phyloP scores from a whole-genome alignment of 2,797 vertebrate genomes.

The Spatula clypeata region DNA sequence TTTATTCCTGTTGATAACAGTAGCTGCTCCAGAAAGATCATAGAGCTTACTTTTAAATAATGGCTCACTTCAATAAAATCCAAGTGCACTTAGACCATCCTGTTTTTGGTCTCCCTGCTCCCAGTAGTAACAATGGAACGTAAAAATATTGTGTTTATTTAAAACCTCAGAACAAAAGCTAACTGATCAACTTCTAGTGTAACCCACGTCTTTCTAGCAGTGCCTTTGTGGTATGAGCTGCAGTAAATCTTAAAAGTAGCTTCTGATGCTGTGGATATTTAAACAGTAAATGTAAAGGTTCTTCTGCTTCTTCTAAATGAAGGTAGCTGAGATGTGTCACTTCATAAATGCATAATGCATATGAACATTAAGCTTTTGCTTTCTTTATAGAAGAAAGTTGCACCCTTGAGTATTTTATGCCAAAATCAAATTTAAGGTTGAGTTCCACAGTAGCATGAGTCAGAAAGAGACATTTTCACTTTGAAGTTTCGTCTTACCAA shows the following conservation, averaged over 20 bases:
- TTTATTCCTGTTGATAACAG: background rate
- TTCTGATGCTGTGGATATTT: background rate
- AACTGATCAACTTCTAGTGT: background rate
- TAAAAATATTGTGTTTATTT: background rate
- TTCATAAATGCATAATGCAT: background rate
- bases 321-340: background rate
- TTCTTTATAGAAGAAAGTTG: background rate
- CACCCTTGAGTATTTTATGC: slow-evolving; percentile 31
- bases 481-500: slow-evolving; percentile 87
- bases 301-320: background rate
- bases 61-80: background rate
- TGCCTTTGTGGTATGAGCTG: background rate
- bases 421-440: slow-evolving; percentile 73
- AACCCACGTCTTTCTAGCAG: background rate
- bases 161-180: background rate
- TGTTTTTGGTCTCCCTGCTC: background rate
- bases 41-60: background rate
- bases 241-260: background rate
- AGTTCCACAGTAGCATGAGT: slow-evolving; percentile 68
- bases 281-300: background rate
- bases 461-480: slow-evolving; percentile 65
- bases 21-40: background rate
- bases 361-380: background rate
- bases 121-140: background rate
- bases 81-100: accelerated